phyloP scores from a whole-genome alignment of 2,888 invertebrate genomes.

The Ommatoiulus sabulosus region DNA sequence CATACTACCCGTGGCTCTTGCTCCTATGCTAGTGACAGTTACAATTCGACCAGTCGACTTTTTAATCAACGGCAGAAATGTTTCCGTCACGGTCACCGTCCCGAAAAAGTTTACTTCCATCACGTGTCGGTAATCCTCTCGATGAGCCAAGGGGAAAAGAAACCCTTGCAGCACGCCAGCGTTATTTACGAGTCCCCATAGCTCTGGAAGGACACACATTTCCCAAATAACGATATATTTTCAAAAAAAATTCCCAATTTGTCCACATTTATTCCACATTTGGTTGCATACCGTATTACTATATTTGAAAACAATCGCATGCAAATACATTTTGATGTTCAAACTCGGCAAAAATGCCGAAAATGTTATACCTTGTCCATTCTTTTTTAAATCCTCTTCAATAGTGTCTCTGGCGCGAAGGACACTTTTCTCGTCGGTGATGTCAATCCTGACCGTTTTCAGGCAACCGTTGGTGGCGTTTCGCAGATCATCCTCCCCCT shows the following conservation, averaged over 20 bases:
- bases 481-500: not conserved
- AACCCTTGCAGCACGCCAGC: slow-evolving; percentile 24
- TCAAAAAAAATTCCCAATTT: not conserved
- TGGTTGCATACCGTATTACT: not conserved
- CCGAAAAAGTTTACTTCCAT: slow-evolving; percentile 55
- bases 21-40: slow-evolving; percentile 44
- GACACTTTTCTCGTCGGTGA: slow-evolving; percentile 16
- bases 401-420: not conserved
- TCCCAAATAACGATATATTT: no score
- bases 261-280: not conserved
- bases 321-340: not conserved
- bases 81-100: slow-evolving; percentile 13
- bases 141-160: not conserved
- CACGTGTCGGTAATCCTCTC: slow-evolving; percentile 29
- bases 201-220: not conserved
- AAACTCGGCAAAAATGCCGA: not conserved
- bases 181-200: slow-evolving; percentile 51
- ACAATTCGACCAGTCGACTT: slow-evolving; percentile 45
- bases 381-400: slow-evolving; percentile 23
- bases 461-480: not conserved
- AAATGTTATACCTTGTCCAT: not conserved
- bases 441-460: slow-evolving; percentile 24
- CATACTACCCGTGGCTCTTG: not conserved
- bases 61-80: slow-evolving; percentile 47
- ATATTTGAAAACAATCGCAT: not conserved